These are phyloP conservation scores for Tryphoninae sp. DNA, from an alignment of 2,888 invertebrate genomes.

Conservation along the genomic window DNA sequence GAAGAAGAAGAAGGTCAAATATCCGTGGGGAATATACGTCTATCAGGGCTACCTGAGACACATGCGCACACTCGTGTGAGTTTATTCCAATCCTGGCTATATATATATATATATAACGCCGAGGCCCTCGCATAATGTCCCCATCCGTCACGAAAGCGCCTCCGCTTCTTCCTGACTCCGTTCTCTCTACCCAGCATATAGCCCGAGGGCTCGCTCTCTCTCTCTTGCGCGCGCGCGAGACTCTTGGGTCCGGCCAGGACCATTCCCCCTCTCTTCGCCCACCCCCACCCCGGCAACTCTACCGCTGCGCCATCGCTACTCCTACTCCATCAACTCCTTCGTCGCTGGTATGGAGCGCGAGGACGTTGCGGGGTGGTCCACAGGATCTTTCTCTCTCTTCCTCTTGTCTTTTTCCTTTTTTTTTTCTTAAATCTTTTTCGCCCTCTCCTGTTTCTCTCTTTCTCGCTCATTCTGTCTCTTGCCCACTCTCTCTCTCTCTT, in stretches of 20 bases:
- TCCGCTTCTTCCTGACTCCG: slow-evolving; percentile 60
- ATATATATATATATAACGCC: slow-evolving; percentile 67
- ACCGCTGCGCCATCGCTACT: slow-evolving; percentile 25
- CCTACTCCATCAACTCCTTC: slow-evolving; percentile 46
- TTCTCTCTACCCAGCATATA: slow-evolving; percentile 16
- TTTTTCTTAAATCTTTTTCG: slow-evolving; percentile 16
- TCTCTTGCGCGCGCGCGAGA: slow-evolving; percentile 34
- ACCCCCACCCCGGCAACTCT: slow-evolving; percentile 1
- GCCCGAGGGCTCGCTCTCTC: slow-evolving; percentile 28
- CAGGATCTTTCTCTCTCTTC: slow-evolving; percentile 29
- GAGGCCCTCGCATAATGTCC: slow-evolving; percentile 72
- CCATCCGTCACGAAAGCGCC: slow-evolving; percentile 74
- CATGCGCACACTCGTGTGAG: slow-evolving; percentile 51
- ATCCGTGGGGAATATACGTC: slow-evolving; percentile 16
- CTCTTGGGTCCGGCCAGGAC: slow-evolving; percentile 48
- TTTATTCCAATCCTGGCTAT: slow-evolving; percentile 66
- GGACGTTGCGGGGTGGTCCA: slow-evolving; percentile 72
- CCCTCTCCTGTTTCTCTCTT: slow-evolving; percentile 19
- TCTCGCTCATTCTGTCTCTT: slow-evolving; percentile 28
- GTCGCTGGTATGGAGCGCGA: slow-evolving; percentile 44
- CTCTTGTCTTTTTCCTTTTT: slow-evolving; percentile 10
- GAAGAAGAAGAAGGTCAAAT: slow-evolving; percentile 38
- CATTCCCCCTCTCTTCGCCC: neutral
- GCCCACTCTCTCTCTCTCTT: slow-evolving; percentile 16
- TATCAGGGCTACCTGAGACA: slow-evolving; percentile 41